These are phyloP conservation scores for Hydractinia symbiolongicarpus DNA, from an alignment of 30 jellyfish, hydroid and myxozoan genomes.

Conservation along the genomic window DNA sequence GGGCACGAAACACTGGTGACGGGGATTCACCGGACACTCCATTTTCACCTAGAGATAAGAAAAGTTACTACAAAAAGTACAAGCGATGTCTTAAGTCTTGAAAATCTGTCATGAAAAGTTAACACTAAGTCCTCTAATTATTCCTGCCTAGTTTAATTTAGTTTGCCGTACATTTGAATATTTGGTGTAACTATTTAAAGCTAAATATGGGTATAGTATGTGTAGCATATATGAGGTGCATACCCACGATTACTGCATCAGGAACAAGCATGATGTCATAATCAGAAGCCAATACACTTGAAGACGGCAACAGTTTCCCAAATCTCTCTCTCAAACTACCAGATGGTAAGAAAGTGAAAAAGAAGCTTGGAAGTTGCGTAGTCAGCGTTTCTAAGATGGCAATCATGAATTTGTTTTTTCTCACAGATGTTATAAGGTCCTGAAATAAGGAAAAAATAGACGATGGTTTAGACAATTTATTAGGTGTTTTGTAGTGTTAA, in stretches of 20 bases:
- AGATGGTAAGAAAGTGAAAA: slow-evolving; percentile 42
- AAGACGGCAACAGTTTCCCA: slow-evolving; percentile 49
- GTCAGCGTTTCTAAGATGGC: slow-evolving; percentile 26
- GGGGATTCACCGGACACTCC: background rate
- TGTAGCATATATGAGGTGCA: background rate
- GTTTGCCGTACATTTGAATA: no score
- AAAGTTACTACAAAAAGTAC: background rate
- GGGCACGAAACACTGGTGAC: slow-evolving; percentile 1
- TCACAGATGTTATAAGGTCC: slow-evolving; percentile 9
- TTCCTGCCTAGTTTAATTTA: no score
- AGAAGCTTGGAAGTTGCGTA: slow-evolving; percentile 42
- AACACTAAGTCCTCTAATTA: no score
- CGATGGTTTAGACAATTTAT: background rate
- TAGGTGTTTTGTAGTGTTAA: background rate
- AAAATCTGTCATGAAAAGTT: no score
- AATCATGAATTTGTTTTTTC: slow-evolving; percentile 16
- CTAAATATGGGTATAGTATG: no score
- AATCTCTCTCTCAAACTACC: slow-evolving; percentile 58
- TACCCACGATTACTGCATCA: slow-evolving; percentile 15
- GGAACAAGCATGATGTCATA: slow-evolving; percentile 46
- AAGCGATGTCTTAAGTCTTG: background rate
- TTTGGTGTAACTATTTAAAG: no score
- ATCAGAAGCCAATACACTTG: slow-evolving; percentile 46
- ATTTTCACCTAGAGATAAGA: background rate
- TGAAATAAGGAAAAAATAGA: background rate